Evolutionary conservation across 2,797 vertebrate species (phyloP), one percentile per base, ranked within the genome.

Genomic region (Crocidura indochinensis): DNA sequence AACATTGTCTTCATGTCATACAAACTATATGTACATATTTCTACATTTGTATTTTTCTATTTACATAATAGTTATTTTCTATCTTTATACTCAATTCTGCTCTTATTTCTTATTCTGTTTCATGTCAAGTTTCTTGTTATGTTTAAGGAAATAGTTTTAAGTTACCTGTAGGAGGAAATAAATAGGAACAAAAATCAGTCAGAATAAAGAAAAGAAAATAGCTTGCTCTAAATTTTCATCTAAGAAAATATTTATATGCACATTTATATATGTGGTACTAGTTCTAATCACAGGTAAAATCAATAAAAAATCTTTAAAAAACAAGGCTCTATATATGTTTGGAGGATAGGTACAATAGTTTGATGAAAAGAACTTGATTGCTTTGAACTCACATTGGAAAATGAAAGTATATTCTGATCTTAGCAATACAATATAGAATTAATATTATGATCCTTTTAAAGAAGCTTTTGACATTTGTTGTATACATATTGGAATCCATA

Each of bases 101-200:
- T 78, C 87, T 81, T 64, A 87, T 91, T 87, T 86, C 44, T 47
- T 68, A 68, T 53, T 91, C 38, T 80, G n/a, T 86, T 85, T 87
- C 68, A 76, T 27, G 26, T 90, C 22, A 69, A 38, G 15, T 46
- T 60, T 72, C 38, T 2, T 49, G 31, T 84, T 72, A 22, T 64
- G 47, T 92, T 75, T 87, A 88, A 74, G 44, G 69, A 91, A 78
- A 62, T 84, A 6, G 27, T 76, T 8, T 12, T 29, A 53, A 71
- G 26, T 67, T 27, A 68, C 69, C 3, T 85, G 19, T 29, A 49
- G 1, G 2, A 22, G 20, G 12, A 72, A 88, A 90, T 69, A 1
- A 0, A 4, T 74, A n/a, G 60, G 62, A 86, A 77, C 56, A 85
- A 64, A 19, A 82, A 51, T 44, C 10, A 27, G 6, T 29, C 22